phyloP scores from a whole-genome alignment of 2,797 vertebrate genomes.

The Mus spretus region DNA sequence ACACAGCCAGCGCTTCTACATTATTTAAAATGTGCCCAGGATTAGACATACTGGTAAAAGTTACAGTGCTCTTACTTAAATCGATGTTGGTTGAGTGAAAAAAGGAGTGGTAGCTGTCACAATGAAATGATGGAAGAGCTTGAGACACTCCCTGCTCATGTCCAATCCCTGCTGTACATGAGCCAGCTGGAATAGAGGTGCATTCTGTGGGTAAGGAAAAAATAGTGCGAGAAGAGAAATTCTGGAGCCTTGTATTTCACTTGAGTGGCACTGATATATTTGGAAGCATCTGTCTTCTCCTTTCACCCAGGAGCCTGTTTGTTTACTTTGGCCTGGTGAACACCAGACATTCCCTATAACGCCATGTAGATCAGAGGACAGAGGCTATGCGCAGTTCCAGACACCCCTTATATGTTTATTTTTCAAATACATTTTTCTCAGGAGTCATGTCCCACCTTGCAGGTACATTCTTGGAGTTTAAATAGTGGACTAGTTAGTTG shows the following conservation, averaged over 20 bases:
- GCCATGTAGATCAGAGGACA: not conserved
- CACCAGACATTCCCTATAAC: not conserved
- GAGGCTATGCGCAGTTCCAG: not conserved
- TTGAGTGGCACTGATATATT: slow-evolving; percentile 79
- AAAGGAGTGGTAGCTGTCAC: slow-evolving; percentile 24
- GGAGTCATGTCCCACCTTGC: not conserved
- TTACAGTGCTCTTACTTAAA: not conserved
- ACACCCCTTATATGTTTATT: not conserved
- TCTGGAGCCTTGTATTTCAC: slow-evolving; percentile 76
- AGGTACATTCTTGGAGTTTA: slow-evolving; percentile 41
- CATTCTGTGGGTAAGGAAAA: slow-evolving; percentile 80
- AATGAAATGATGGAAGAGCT: not conserved
- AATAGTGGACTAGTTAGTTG: not conserved
- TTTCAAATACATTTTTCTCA: not conserved
- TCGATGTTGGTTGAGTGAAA: not conserved
- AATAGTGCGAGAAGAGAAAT: slow-evolving; percentile 60
- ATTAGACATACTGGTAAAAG: slow-evolving; percentile 27
- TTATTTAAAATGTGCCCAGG: not conserved
- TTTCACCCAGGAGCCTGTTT: slow-evolving; percentile 69
- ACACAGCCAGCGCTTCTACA: not conserved
- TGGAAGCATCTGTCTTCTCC: slow-evolving; percentile 77
- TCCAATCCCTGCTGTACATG: slow-evolving; percentile 57
- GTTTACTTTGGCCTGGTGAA: slow-evolving; percentile 74
- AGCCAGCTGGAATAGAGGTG: slow-evolving; percentile 80
- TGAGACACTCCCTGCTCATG: slow-evolving; percentile 25